phyloP scores from a whole-genome alignment of 1,140 invertebrate species.

The Acyrthosiphon pisum region DNA sequence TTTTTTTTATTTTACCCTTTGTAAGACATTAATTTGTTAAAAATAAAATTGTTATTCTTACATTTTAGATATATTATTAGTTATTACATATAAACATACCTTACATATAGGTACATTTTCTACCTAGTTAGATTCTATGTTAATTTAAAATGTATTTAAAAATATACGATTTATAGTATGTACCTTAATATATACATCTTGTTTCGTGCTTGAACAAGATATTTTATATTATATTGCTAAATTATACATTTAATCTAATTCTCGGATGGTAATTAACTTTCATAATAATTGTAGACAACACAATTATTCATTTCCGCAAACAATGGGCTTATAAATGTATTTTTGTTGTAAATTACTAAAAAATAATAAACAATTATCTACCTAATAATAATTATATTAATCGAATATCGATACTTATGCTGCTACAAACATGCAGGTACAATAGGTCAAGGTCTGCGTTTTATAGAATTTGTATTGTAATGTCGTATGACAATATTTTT shows the following conservation, averaged over 20 bases:
- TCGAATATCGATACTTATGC: neutral
- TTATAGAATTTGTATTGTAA: neutral
- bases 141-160: neutral
- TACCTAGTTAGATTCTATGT: too few relatives aligned
- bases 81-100: neutral
- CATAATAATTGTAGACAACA: too few relatives aligned
- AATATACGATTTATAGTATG: neutral
- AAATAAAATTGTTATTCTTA: neutral
- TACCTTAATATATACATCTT: neutral
- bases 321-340: neutral
- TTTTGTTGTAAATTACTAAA: neutral
- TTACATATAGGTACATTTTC: neutral
- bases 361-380: neutral
- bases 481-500: neutral
- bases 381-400: neutral
- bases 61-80: neutral
- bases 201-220: neutral
- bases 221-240: neutral
- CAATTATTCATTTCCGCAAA: neutral
- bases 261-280: neutral
- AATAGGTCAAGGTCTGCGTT: neutral
- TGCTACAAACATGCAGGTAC: neutral
- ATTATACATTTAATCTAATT: neutral
- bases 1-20: neutral
- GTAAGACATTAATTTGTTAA: neutral